Conservation (phyloP, 1,140 invertebrate genomes). For the Cotesia glomerata region DNA sequence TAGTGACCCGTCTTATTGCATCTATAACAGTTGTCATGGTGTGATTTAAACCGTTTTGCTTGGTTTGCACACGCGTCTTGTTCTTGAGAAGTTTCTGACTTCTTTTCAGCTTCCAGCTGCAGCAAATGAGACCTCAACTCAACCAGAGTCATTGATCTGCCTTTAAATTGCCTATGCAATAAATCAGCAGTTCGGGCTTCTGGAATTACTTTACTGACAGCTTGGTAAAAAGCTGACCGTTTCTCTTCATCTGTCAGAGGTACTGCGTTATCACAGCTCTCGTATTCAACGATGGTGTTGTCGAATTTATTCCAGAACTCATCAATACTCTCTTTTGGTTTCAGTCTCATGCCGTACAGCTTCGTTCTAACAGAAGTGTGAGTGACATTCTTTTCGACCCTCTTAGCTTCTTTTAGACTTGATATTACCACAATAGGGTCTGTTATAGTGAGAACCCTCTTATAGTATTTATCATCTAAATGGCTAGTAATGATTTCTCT, state of each 20-base stretch:
- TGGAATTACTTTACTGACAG: constrained; percentile 29
- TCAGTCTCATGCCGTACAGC: constrained; percentile 33
- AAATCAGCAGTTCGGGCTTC: constrained; percentile 32
- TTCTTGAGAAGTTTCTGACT: constrained; percentile 5
- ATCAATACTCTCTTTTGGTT: constrained; percentile 28
- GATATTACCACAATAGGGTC: constrained; percentile 35
- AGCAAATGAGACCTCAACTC: constrained; percentile 29
- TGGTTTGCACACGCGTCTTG: constrained; percentile 14
- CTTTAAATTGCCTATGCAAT: constrained; percentile 4
- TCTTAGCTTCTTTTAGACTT: constrained; percentile 34
- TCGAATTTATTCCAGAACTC: constrained; percentile 37
- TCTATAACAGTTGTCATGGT: constrained; percentile 23
- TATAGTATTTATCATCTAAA: constrained; percentile 39
- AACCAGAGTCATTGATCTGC: constrained; percentile 27
- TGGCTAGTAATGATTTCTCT: constrained; percentile 39
- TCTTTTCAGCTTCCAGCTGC: constrained; percentile 31
- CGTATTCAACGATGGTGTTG: constrained; percentile 36
- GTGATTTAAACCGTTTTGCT: background rate
- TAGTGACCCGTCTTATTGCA: constrained; percentile 27
- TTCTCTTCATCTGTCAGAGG: constrained; percentile 38
- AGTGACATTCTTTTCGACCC: constrained; percentile 32
- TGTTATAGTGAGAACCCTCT: constrained; percentile 37
- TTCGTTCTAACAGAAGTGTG: constrained; percentile 36
- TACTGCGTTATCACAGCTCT: constrained; percentile 33
- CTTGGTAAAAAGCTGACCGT: constrained; percentile 39